Evolutionary conservation across 1,140 invertebrate species (phyloP).

Genomic region (Drosophila teissieri): DNA sequence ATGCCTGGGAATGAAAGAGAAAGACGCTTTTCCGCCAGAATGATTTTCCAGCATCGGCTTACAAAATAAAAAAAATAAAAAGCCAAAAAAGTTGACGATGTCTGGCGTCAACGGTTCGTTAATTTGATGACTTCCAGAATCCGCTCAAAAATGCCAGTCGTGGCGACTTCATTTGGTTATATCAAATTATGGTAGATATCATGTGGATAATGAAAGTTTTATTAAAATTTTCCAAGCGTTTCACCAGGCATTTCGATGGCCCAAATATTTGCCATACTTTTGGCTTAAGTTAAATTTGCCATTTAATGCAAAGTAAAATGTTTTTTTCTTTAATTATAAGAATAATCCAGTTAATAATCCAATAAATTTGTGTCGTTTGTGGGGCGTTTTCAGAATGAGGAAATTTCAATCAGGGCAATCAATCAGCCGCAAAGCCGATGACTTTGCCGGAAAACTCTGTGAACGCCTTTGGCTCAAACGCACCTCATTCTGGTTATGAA

Average conservation of each 20-base stretch:
- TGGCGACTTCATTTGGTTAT: conserved; percentile 7
- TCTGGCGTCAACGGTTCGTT: conserved; percentile 39
- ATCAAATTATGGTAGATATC: background rate
- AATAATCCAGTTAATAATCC: no score
- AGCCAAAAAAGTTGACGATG: conserved; percentile 13
- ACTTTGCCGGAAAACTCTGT: conserved; percentile 9
- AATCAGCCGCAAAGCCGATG: conserved; percentile 13
- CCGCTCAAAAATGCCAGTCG: background rate
- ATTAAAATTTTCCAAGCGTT: background rate
- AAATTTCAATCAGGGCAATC: conserved; percentile 38
- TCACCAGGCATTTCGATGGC: no score
- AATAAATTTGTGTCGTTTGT: no score
- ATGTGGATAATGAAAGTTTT: background rate
- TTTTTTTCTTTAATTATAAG: no score
- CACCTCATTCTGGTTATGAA: conserved; percentile 17
- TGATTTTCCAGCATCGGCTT: conserved; percentile 30
- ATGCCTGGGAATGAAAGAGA: conserved; percentile 6
- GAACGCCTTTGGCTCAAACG: conserved; percentile 43
- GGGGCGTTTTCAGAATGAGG: background rate
- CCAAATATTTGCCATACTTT: no score
- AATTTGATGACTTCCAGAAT: conserved; percentile 26
- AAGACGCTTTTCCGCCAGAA: conserved; percentile 33
- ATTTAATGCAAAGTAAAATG: no score
- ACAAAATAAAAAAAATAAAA: background rate
- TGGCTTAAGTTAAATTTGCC: no score